Evolutionary conservation across 2,113 vertebrate species (phyloP).

Genomic region (Psilopsiagon aurifrons): DNA sequence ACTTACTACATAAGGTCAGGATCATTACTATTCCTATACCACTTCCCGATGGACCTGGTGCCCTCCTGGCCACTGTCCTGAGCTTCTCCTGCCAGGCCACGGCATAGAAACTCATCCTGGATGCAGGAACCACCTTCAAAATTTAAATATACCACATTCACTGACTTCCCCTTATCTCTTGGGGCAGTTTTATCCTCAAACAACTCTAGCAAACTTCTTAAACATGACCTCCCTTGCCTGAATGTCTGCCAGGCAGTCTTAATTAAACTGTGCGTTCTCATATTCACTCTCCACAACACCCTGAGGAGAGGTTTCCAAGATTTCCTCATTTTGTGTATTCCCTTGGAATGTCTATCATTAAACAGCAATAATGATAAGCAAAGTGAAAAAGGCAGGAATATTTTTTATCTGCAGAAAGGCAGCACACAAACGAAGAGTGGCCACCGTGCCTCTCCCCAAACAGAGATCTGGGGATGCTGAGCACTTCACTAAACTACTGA

Average conservation of each 20-base stretch:
- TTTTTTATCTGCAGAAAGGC: background rate
- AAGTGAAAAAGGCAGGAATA: constrained; percentile 23
- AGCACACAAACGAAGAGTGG: background rate
- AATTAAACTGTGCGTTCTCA: constrained; percentile 52
- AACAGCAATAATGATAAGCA: constrained; percentile 38
- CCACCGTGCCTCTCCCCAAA: rapidly evolving
- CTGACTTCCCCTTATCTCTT: background rate
- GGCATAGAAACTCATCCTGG: background rate
- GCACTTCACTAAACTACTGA: background rate
- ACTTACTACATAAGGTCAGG: background rate
- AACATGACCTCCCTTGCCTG: constrained; percentile 38
- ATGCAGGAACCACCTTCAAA: background rate
- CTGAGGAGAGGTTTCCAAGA: constrained; percentile 37
- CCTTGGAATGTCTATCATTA: constrained; percentile 42
- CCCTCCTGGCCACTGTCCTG: background rate
- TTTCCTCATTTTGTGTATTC: constrained; percentile 30
- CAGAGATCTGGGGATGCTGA: background rate
- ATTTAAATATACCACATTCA: background rate
- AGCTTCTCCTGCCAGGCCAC: background rate
- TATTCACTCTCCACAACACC: background rate
- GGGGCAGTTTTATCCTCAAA: constrained; percentile 46
- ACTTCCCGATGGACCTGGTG: background rate
- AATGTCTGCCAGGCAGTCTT: constrained; percentile 62
- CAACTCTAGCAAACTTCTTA: constrained; percentile 47
- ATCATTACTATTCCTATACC: rapidly evolving